Conservation (phyloP, 92 coral and sea anemone species). For the Paragorgia papillata region DNA sequence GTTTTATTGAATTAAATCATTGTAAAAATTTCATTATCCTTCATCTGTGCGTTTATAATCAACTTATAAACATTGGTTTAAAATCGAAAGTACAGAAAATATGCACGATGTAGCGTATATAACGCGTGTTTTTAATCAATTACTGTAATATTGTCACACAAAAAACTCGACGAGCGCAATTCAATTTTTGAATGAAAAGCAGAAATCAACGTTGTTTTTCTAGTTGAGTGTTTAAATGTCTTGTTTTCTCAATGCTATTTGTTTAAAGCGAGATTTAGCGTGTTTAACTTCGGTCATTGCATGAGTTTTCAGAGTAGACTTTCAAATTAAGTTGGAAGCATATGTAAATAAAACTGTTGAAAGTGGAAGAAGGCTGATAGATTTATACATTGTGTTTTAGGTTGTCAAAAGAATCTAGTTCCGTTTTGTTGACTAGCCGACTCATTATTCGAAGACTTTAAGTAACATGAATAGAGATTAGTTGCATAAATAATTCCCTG, state of each 20-base stretch:
- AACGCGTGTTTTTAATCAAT: too few relatives aligned
- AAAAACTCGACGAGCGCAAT: too few relatives aligned
- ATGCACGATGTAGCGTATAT: too few relatives aligned
- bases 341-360: too few relatives aligned
- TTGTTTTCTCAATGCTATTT: constrained; percentile 1
- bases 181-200: too few relatives aligned
- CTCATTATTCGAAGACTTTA: not conserved
- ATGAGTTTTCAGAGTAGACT: too few relatives aligned
- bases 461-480: constrained; percentile 23
- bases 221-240: not conserved
- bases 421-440: constrained; percentile 1
- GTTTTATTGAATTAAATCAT: constrained; percentile 12
- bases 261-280: not conserved
- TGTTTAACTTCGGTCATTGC: not conserved
- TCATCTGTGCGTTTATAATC: not conserved
- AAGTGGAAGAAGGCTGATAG: too few relatives aligned
- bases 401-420: not conserved
- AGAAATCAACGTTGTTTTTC: too few relatives aligned
- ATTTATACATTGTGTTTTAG: too few relatives aligned
- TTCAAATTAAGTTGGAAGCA: too few relatives aligned
- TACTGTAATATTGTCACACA: too few relatives aligned
- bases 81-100: too few relatives aligned
- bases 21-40: not conserved
- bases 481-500: not conserved
- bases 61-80: not conserved